These are phyloP conservation scores for Thera obeliscata DNA, from an alignment of 2,888 invertebrate genomes.

Conservation along the genomic window DNA sequence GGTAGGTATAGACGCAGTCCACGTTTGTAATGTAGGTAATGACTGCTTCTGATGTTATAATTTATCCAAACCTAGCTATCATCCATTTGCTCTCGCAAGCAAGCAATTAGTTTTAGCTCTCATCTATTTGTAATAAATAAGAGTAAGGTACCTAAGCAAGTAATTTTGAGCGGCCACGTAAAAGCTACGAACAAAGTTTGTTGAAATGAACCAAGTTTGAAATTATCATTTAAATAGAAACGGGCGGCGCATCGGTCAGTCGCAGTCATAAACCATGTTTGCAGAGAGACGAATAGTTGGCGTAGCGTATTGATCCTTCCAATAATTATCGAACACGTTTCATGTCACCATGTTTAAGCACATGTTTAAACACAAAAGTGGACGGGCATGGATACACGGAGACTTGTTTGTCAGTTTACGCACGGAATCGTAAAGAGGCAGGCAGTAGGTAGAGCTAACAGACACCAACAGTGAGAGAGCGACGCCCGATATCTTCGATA, in stretches of 20 bases:
- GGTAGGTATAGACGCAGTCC: too few species aligned
- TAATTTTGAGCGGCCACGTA: slow-evolving; percentile 39
- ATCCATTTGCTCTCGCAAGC: too few species aligned
- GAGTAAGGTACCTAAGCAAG: not conserved
- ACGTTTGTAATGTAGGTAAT: too few species aligned
- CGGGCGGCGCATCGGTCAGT: slow-evolving; percentile 62
- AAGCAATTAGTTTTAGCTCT: too few species aligned
- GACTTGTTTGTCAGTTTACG: slow-evolving; percentile 77
- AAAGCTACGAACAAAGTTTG: slow-evolving; percentile 51
- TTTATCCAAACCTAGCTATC: too few species aligned
- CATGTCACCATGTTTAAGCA: slow-evolving; percentile 79
- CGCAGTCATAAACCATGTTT: slow-evolving; percentile 78
- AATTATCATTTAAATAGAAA: slow-evolving; percentile 82
- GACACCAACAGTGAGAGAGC: slow-evolving; percentile 67
- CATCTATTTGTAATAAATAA: too few species aligned
- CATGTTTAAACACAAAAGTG: slow-evolving; percentile 78
- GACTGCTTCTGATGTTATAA: too few species aligned
- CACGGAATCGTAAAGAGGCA: slow-evolving; percentile 76
- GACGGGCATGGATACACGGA: slow-evolving; percentile 71
- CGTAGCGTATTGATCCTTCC: slow-evolving; percentile 82
- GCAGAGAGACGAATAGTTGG: slow-evolving; percentile 78
- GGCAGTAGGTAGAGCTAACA: slow-evolving; percentile 81
- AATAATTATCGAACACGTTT: slow-evolving; percentile 85
- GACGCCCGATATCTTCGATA: slow-evolving; percentile 50
- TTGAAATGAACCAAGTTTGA: slow-evolving; percentile 71